phyloP scores from a whole-genome alignment of 2,888 invertebrate species.

The Rhaphigaster nebulosa region DNA sequence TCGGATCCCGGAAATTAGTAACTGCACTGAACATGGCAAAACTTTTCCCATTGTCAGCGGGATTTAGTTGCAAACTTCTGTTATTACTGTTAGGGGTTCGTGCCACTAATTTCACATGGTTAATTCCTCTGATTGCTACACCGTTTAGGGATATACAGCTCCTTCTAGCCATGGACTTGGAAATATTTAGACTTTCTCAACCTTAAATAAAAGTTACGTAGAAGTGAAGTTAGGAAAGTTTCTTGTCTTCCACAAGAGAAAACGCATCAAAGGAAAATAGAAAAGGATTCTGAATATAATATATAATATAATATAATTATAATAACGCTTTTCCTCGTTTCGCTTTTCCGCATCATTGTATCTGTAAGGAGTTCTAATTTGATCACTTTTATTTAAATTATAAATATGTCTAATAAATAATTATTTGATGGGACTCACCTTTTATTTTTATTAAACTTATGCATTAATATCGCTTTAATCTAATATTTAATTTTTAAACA shows the following conservation, averaged over 20 bases:
- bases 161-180: background rate
- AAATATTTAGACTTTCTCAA: background rate
- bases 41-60: slow-evolving; percentile 38
- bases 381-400: no score
- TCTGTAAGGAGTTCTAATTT: no score
- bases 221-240: background rate
- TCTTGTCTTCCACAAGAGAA: background rate
- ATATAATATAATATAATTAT: background rate
- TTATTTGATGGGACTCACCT: no score
- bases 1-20: slow-evolving; percentile 17
- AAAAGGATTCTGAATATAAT: background rate
- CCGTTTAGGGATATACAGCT: background rate
- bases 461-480: no score
- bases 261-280: background rate
- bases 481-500: no score
- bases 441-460: no score
- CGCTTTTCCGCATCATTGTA: no score
- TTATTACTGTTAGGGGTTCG: slow-evolving; percentile 16
- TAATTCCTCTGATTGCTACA: slow-evolving; percentile 30
- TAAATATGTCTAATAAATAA: no score
- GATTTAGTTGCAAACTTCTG: slow-evolving; percentile 32
- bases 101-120: slow-evolving; percentile 37
- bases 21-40: slow-evolving; percentile 30
- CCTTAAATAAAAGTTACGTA: background rate
- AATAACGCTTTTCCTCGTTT: background rate